Conservation (phyloP, 2,113 vertebrate species). For the Chelonoidis abingdonii region DNA sequence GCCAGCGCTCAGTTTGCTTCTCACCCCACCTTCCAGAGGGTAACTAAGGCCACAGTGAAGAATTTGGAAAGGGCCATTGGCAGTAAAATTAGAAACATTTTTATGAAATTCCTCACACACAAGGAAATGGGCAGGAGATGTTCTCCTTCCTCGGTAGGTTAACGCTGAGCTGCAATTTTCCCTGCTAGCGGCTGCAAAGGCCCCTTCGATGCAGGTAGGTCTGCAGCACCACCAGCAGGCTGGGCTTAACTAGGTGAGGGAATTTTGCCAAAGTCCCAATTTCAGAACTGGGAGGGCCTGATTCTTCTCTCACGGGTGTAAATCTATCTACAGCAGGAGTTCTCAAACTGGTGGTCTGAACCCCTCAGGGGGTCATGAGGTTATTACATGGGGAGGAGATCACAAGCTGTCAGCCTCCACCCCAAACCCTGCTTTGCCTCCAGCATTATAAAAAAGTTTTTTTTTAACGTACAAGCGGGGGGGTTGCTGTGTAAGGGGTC, state of each 20-base stretch:
- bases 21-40: not conserved
- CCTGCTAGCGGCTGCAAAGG: fast-evolving
- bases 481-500: too few relatives aligned
- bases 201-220: fast-evolving
- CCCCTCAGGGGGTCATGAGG: too few relatives aligned
- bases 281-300: too few relatives aligned
- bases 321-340: not conserved
- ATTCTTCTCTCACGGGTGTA: not conserved
- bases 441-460: too few relatives aligned
- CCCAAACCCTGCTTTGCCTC: too few relatives aligned
- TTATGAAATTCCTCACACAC: not conserved
- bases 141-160: not conserved
- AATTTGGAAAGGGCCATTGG: not conserved
- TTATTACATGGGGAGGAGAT: too few relatives aligned
- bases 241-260: not conserved
- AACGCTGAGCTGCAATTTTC: not conserved
- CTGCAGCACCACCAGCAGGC: not conserved
- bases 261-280: not conserved
- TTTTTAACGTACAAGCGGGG: too few relatives aligned
- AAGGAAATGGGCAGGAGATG: fast-evolving
- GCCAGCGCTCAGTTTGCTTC: not conserved
- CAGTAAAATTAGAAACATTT: not conserved
- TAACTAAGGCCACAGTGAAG: not conserved
- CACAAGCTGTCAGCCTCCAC: too few relatives aligned
- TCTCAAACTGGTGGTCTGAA: too few relatives aligned